Conservation (phyloP, 2,888 invertebrate species). For the Lithophane leautieri region DNA sequence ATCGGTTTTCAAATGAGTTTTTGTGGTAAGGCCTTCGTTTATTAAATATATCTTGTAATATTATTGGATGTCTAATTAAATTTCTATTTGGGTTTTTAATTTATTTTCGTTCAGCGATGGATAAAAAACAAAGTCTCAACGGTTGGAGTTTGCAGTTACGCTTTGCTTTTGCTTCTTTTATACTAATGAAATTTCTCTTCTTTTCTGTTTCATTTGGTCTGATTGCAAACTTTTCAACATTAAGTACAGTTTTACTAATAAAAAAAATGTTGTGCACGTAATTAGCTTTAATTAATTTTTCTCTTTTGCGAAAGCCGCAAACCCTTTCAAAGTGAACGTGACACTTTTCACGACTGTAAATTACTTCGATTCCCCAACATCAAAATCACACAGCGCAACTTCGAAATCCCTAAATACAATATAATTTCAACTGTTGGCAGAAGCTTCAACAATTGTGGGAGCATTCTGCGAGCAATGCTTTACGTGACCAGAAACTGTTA, state of each 20-base stretch:
- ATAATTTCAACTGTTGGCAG: constrained; percentile 49
- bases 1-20: constrained; percentile 56
- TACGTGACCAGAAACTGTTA: constrained; percentile 66
- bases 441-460: constrained; percentile 39
- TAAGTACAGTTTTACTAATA: background rate
- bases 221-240: background rate
- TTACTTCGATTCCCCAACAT: background rate
- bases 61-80: constrained; percentile 7
- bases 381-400: constrained; percentile 41
- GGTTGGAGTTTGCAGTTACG: background rate
- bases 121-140: too few relatives aligned
- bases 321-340: background rate
- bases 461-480: constrained; percentile 50
- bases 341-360: background rate
- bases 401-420: constrained; percentile 55
- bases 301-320: background rate
- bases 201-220: background rate
- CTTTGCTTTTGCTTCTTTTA: background rate
- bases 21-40: constrained; percentile 13
- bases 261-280: too few relatives aligned
- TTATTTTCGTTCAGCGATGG: background rate
- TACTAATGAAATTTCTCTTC: background rate
- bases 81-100: constrained; percentile 1
- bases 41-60: background rate
- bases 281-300: background rate